Evolutionary conservation across 2,797 vertebrate genomes (phyloP), one percentile per base, ranked within the genome.

Genomic region (Acanthopagrus latus): DNA sequence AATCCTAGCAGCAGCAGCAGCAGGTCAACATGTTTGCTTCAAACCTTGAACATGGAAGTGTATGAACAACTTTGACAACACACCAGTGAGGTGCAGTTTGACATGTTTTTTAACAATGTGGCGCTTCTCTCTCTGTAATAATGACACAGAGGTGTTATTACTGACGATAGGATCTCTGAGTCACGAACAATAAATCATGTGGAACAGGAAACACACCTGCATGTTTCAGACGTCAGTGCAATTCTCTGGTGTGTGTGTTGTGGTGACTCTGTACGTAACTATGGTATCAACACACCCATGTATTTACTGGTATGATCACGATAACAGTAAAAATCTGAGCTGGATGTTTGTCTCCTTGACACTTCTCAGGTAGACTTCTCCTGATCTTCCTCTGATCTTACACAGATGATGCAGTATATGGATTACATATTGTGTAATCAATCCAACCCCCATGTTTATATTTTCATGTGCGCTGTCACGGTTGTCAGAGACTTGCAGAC

Each of bases 131-230:
- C 51, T 62, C 72, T 81, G 47, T 83, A 76, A 84, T 79, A 29
- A 73, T 25, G 52, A 44, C 47, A 69, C 18, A 58, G 38, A 59
- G 57, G 71, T 79, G 67, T 76, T 46, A 80, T 72, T 76, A 81
- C 57, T 41, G 65, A 47, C 9, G 33, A 74, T 58, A 66, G 41
- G 38, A 51, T 56, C 67, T 51, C 56, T 80, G 71, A 51, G 68
- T 88, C 81, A 75, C 59, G 43, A 25, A 70, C 47, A 60, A 44
- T 59, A 76, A 51, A 80, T 82, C 64, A 69, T 57, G 20, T 52
- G 66, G 44, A 54, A 67, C 59, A 29, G 51, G 58, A 83, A 82
- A 78, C 70, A 80, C 76, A 87, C 73, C 83, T 73, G 67, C 70
- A 64, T 71, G 64, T 62, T 57, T 27, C 11, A 51, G 23, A 64